These are phyloP conservation scores for Clanis bilineata DNA, from an alignment of 2,888 invertebrate genomes.

Conservation along the genomic window DNA sequence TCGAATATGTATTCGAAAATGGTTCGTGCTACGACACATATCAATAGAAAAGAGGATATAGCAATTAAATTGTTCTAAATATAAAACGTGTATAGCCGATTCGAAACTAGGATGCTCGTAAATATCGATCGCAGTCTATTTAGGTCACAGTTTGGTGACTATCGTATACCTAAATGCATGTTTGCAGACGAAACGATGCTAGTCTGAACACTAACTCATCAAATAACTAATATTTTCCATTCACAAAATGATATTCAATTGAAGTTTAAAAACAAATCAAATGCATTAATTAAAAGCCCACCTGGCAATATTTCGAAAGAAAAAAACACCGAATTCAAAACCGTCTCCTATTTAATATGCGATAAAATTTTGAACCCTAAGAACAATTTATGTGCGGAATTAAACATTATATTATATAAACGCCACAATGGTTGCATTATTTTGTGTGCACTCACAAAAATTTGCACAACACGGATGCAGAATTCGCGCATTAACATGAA, in stretches of 20 bases:
- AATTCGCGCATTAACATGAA: slow-evolving; percentile 17
- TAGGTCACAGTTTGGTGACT: background rate
- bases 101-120: background rate
- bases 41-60: background rate
- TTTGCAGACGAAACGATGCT: background rate
- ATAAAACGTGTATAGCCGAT: background rate
- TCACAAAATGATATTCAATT: too few relatives aligned
- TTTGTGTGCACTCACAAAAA: background rate
- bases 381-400: background rate
- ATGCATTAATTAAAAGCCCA: too few relatives aligned
- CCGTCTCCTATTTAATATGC: too few relatives aligned
- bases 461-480: background rate
- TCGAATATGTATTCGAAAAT: too few relatives aligned
- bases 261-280: too few relatives aligned
- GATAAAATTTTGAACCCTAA: too few relatives aligned
- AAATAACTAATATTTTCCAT: too few relatives aligned
- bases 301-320: too few relatives aligned
- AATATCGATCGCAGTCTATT: background rate
- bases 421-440: background rate
- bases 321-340: too few relatives aligned
- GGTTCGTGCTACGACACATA: too few relatives aligned
- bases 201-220: background rate
- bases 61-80: background rate
- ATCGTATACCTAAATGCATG: background rate
- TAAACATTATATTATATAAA: background rate